Evolutionary conservation across 2,797 vertebrate genomes (phyloP), one percentile per base, ranked within the genome.

Genomic region (Oreonectes daqikongensis): DNA sequence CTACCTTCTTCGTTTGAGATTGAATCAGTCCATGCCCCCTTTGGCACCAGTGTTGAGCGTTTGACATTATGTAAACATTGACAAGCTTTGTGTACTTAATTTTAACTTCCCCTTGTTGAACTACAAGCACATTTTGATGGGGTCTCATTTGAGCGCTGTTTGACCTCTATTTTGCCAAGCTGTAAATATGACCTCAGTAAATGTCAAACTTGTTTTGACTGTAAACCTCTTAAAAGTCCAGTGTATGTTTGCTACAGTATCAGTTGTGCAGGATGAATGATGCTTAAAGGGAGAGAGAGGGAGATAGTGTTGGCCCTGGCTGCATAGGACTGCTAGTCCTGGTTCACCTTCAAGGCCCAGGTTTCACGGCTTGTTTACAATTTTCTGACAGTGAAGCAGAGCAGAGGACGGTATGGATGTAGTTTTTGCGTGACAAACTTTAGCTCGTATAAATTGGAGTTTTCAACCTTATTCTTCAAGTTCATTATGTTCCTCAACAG

Each of bases 1-100:
- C 26, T 63, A 35, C 74, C 87, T 84, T 89, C 86, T 89, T 91
- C 82, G 85, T 72, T 83, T 82, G 85, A 84, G 79, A 83, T 85
- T 68, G 68, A 17, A 78, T n/a, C 52, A 73, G 59, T 53, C 46
- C 32, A 28, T 50, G 4, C 20, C 9, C 5, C 5, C 48, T 38
- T 15, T 28, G 14, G 18, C 12, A 32, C 70, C 42, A 9, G 18
- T 44, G 24, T 20, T 15, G 46, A 67, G 40, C 57, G 42, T 53
- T 46, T 73, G 44, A 64, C 59, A 55, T 64, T 26, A 42, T 46
- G 59, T 77, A 63, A 70, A 77, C 67, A 53, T 40, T 66, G 20
- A 67, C 69, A 15, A 66, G 30, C 26, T 15, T 70, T 65, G 63
- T 17, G 17, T 22, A 0, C 24, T 1, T 28, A 18, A 32, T 77